phyloP scores from a whole-genome alignment of 2,113 vertebrate genomes.

The Nibea coibor region DNA sequence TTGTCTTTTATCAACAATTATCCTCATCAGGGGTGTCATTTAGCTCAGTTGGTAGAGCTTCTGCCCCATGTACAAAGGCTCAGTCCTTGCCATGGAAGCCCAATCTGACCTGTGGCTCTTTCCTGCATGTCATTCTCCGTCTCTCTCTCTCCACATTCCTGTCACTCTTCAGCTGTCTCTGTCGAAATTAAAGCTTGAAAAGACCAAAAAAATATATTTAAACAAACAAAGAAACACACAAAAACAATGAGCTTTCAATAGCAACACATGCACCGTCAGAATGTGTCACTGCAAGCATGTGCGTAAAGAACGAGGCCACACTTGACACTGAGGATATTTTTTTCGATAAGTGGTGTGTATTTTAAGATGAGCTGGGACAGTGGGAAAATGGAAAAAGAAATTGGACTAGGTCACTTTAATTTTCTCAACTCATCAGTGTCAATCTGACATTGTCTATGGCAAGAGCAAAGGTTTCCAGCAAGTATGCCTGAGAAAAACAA shows the following conservation, averaged over 20 bases:
- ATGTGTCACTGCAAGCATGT: not conserved
- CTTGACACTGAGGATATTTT: conserved; percentile 5
- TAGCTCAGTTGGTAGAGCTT: too few species aligned
- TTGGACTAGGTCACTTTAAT: conserved; percentile 15
- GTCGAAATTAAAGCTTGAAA: too few species aligned
- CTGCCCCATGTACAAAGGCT: too few species aligned
- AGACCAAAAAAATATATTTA: too few species aligned
- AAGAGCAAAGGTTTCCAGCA: not conserved
- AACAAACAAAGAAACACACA: too few species aligned
- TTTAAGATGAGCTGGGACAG: conserved; percentile 14
- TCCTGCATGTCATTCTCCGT: too few species aligned
- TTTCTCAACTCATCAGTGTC: not conserved
- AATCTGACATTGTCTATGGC: not conserved
- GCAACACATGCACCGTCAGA: conserved; percentile 18
- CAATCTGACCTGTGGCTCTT: too few species aligned
- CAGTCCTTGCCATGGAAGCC: too few species aligned
- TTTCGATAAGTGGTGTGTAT: conserved; percentile 8
- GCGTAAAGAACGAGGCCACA: conserved; percentile 28
- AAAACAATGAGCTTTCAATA: conserved; percentile 11
- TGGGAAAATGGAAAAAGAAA: not conserved
- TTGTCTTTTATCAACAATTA: conserved; percentile 38
- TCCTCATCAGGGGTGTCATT: not conserved
- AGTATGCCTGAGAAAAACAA: not conserved
- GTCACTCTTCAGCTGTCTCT: too few species aligned
- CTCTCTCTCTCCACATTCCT: too few species aligned